Evolutionary conservation across 2,113 vertebrate genomes (phyloP).

Genomic region (Mixornis gularis): DNA sequence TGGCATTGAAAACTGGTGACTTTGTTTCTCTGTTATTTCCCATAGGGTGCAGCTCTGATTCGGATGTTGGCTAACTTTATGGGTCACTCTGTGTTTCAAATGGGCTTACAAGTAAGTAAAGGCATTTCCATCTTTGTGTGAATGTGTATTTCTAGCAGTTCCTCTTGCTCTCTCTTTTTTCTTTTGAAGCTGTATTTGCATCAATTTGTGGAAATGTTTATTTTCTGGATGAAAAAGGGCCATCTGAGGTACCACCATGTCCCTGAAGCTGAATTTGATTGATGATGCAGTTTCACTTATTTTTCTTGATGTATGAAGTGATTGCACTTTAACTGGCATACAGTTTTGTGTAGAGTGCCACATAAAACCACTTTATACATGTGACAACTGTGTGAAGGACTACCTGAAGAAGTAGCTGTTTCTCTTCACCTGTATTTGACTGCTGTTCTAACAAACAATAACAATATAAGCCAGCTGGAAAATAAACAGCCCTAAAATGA

Average conservation of each 20-base stretch:
- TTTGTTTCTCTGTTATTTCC: slow-evolving; percentile 31
- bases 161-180: not conserved
- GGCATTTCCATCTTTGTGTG: slow-evolving; percentile 15
- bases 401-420: not conserved
- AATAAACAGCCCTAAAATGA: not conserved
- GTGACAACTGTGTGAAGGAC: not conserved
- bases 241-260: not conserved
- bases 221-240: not conserved
- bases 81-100: slow-evolving; percentile 92
- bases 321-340: not conserved
- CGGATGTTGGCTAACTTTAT: slow-evolving; percentile 98
- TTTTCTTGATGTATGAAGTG: not conserved
- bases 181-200: not conserved
- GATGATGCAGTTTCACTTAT: not conserved
- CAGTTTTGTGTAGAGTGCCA: not conserved
- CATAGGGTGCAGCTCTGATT: slow-evolving; percentile 93
- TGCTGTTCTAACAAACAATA: not conserved
- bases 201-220: not conserved
- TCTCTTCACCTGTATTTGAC: not conserved
- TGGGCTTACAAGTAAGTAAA: slow-evolving; percentile 90
- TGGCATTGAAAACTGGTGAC: not conserved
- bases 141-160: not conserved
- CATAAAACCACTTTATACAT: not conserved
- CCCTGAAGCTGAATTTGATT: not conserved
- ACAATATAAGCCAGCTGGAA: not conserved